Percentiles rank a stretch among this genome's conserved stretches.
Evolutionary conservation across 1,140 invertebrate species (phyloP).

Genomic region (Drosophila pseudoananassae): DNA sequence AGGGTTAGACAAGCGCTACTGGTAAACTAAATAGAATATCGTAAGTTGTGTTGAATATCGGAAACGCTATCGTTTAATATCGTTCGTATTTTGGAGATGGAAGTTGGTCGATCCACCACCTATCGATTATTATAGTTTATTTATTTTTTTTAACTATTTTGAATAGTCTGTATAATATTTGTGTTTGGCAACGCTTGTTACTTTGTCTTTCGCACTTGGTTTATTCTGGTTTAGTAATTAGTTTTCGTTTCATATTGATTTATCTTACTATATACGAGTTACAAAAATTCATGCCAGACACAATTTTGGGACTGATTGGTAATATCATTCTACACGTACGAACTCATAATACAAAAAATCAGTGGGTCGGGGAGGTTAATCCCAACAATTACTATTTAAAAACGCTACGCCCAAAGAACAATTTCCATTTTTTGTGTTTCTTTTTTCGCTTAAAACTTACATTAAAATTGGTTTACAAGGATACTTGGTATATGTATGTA

Average conservation of each 20-base stretch:
- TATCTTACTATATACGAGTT: constrained; percentile 56
- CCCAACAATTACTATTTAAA: constrained; percentile 10
- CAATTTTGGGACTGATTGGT: background rate
- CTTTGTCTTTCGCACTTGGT: constrained; percentile 69
- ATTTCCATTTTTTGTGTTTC: background rate
- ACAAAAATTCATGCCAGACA: constrained; percentile 63
- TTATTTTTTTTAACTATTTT: constrained; percentile 49
- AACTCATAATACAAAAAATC: constrained; percentile 17
- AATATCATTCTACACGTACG: constrained; percentile 15
- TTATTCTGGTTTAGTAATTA: constrained; percentile 25
- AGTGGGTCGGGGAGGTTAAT: constrained; percentile 12
- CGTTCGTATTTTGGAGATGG: constrained; percentile 17
- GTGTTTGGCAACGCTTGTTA: constrained; percentile 74
- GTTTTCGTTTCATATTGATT: constrained; percentile 34
- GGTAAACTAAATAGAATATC: constrained; percentile 40
- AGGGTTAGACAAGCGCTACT: constrained; percentile 15
- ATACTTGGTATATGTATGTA: constrained; percentile 1
- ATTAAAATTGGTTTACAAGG: constrained; percentile 60
- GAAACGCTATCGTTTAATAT: constrained; percentile 33
- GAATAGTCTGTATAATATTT: constrained; percentile 36
- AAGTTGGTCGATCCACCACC: background rate
- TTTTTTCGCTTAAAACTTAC: constrained; percentile 69
- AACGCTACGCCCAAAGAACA: constrained; percentile 17
- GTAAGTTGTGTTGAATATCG: constrained; percentile 56
- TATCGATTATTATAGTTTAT: constrained; percentile 2